phyloP scores from a whole-genome alignment of 2,797 vertebrate species.

The Pyrocephalus nanus region DNA sequence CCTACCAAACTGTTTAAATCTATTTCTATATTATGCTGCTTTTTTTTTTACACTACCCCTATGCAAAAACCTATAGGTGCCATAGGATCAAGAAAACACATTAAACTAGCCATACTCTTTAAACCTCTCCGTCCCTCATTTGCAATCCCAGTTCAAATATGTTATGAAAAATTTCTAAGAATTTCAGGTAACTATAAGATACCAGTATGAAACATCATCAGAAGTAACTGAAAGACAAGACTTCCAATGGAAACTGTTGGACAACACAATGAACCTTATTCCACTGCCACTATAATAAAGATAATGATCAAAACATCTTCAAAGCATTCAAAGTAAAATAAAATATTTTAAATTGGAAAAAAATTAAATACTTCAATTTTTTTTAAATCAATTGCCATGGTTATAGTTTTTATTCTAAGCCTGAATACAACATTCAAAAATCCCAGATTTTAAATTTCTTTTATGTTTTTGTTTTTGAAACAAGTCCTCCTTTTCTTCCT shows the following conservation, averaged over 20 bases:
- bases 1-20: neutral
- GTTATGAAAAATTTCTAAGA: neutral
- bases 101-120: neutral
- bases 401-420: neutral
- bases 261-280: neutral
- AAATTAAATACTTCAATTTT: neutral
- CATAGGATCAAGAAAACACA: neutral
- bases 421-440: neutral
- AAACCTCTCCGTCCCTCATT: neutral
- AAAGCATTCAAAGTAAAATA: neutral
- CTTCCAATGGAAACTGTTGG: neutral
- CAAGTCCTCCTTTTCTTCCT: neutral
- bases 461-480: neutral
- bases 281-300: neutral
- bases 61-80: neutral
- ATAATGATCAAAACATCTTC: neutral
- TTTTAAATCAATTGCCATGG: neutral
- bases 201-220: neutral
- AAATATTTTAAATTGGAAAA: neutral
- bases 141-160: neutral
- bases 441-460: neutral
- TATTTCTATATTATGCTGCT: neutral
- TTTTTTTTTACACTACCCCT: neutral
- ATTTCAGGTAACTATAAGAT: neutral
- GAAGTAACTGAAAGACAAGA: neutral